Evolutionary conservation across 2,888 invertebrate species (phyloP), one percentile per base, ranked within the genome.

Genomic region (Melinaea menophilus): DNA sequence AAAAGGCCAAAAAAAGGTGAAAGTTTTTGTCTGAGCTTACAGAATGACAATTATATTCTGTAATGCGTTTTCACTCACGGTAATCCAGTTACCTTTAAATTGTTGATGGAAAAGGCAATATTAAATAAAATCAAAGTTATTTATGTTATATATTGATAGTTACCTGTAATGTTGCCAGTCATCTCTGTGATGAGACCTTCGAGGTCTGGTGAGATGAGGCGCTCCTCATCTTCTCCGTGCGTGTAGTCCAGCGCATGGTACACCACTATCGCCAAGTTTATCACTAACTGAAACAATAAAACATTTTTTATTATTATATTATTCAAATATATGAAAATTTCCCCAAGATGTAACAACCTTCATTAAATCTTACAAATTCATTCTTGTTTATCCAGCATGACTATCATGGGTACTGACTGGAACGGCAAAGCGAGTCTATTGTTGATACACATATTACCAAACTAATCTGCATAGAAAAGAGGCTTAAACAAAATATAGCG

Each of bases 191-290:
- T 96, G 62, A 98, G 94, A 60, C 93, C 92, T 84, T 97, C 97
- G 71, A 98, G 92, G 79, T 97, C 96, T 12, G 94, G 94, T 73
- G 96, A 96, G 75, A 98, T 94, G 74, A 94, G 94, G 72, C 96
- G 92, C 90, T 98, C 98, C 86, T 98, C 97, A 69, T 95, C 95
- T 74, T 95, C 95, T 55, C 94, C 93, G 77, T 96, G 93, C 72
- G 97, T 96, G 86, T 95, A 97, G 89, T 98, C 98, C 84, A 98
- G 91, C 48, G 98, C 97, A 75, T 94, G 94, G 89, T 96, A 98
- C 73, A 98, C 94, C 73, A 96, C 93, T 75, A 95, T 91, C 55
- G 98, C 98, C 76, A 98, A 86, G 74, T 94, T 94, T 69, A 94
- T 93, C 72, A 96, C 93, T 79, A 96, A 91, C 96, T 97, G 92